Percentiles rank a stretch among this genome's conserved stretches.
These are phyloP conservation scores for Rhabdornis inornatus DNA, from an alignment of 2,113 vertebrate species.

Conservation along the genomic window DNA sequence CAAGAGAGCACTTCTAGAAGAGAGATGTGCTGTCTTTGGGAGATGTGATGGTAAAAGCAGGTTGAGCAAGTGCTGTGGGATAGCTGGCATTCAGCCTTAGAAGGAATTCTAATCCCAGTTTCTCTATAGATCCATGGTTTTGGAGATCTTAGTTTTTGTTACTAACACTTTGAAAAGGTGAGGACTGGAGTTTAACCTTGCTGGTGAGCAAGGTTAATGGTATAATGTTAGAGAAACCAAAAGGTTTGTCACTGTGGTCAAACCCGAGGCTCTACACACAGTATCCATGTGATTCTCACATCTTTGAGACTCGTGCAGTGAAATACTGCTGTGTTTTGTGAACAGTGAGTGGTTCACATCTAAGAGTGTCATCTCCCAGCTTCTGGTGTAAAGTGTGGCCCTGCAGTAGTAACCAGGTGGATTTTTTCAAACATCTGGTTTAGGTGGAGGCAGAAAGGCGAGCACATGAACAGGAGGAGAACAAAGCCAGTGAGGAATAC, in stretches of 20 bases:
- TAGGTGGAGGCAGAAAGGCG: conserved; percentile 86
- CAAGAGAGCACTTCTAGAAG: neutral
- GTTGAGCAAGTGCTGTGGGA: neutral
- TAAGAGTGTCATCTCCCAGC: neutral
- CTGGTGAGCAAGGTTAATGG: neutral
- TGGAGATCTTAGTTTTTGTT: neutral
- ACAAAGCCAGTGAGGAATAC: conserved; percentile 84
- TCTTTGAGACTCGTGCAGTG: neutral
- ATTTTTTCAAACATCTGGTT: neutral
- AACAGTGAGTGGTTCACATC: rapidly evolving
- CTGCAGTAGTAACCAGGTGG: neutral
- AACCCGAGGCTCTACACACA: neutral
- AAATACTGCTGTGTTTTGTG: neutral
- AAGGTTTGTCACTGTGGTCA: neutral
- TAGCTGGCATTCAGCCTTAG: neutral
- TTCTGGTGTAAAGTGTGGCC: neutral
- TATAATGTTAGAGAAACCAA: neutral
- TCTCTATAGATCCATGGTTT: neutral
- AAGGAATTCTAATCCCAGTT: neutral
- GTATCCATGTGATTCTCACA: neutral
- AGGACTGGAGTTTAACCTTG: neutral
- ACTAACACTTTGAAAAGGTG: neutral
- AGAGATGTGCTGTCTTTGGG: neutral
- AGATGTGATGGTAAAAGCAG: neutral
- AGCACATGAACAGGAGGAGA: conserved; percentile 82